Evolutionary conservation across 2,888 invertebrate species (phyloP).

Genomic region (Chironomus tentans): DNA sequence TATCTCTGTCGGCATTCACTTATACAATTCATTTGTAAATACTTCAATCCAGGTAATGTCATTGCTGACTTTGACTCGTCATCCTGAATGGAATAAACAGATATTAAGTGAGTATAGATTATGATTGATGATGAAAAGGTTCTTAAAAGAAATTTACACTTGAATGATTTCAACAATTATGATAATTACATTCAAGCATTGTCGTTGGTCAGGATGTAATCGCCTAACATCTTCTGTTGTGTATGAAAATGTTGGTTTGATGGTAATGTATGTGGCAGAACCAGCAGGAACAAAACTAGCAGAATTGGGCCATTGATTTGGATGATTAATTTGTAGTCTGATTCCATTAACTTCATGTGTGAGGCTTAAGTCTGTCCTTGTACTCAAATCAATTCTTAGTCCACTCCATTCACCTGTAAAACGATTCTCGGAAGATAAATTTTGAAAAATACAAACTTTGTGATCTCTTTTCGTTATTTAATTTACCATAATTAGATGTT

Average conservation of each 20-base stretch:
- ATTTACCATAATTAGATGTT: constrained; percentile 32
- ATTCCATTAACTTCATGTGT: not conserved
- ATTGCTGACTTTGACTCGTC: constrained; percentile 8
- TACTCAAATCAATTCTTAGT: constrained; percentile 31
- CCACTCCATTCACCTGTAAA: constrained; percentile 34
- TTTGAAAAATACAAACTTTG: no score
- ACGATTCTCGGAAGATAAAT: no score
- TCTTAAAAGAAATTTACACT: not conserved
- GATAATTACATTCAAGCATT: constrained; percentile 33
- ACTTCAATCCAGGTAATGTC: constrained; percentile 36
- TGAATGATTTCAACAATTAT: not conserved
- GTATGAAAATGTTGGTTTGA: constrained; percentile 36
- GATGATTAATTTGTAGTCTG: constrained; percentile 30
- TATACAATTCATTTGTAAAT: constrained; percentile 39
- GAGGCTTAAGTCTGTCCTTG: constrained; percentile 20
- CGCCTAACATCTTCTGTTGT: constrained; percentile 33
- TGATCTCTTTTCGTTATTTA: not conserved
- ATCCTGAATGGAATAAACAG: not conserved
- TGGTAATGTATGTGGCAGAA: constrained; percentile 35
- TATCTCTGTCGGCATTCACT: constrained; percentile 40
- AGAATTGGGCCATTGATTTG: constrained; percentile 33
- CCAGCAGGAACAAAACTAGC: constrained; percentile 33
- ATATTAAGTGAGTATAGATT: not conserved
- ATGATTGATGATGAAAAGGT: not conserved
- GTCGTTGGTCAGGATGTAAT: constrained; percentile 33